Evolutionary conservation across 1,140 invertebrate species (phyloP).

Genomic region (Drosophila pallidifrons): DNA sequence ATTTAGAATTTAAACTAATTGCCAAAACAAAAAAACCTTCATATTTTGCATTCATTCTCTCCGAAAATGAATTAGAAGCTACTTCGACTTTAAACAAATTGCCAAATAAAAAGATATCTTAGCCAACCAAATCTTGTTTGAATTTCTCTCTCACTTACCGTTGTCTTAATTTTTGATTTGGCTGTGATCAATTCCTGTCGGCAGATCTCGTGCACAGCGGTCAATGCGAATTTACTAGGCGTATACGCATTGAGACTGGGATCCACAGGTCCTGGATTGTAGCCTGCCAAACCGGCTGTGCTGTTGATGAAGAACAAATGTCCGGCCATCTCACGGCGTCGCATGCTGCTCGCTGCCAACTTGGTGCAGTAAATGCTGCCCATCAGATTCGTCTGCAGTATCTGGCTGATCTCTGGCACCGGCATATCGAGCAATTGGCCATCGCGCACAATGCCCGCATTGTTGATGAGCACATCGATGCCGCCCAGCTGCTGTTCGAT

Average conservation of each 20-base stretch:
- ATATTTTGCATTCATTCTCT: too few relatives aligned
- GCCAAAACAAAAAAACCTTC: too few relatives aligned
- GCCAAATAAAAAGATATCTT: too few relatives aligned
- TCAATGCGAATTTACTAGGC: conserved; percentile 89
- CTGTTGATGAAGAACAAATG: conserved; percentile 91
- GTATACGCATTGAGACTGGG: conserved; percentile 87
- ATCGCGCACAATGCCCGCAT: conserved; percentile 87
- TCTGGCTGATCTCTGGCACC: conserved; percentile 84
- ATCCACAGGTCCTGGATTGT: conserved; percentile 68
- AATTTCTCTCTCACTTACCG: conserved; percentile 85
- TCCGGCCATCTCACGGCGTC: conserved; percentile 87
- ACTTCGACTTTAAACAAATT: too few relatives aligned
- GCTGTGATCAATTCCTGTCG: conserved; percentile 87
- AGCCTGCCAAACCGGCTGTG: conserved; percentile 86
- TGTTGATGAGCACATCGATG: conserved; percentile 91
- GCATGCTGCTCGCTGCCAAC: conserved; percentile 89
- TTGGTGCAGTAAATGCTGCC: conserved; percentile 89
- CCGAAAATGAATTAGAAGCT: too few relatives aligned
- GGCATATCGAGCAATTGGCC: conserved; percentile 81
- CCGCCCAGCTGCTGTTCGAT: conserved; percentile 88
- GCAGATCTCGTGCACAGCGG: conserved; percentile 88
- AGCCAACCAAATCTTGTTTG: too few relatives aligned
- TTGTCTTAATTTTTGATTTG: conserved; percentile 88
- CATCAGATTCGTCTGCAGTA: conserved; percentile 90
- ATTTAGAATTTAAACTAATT: too few relatives aligned